These are phyloP conservation scores for Labeo calbasu DNA, from an alignment of 2,797 vertebrate genomes.

Conservation along the genomic window DNA sequence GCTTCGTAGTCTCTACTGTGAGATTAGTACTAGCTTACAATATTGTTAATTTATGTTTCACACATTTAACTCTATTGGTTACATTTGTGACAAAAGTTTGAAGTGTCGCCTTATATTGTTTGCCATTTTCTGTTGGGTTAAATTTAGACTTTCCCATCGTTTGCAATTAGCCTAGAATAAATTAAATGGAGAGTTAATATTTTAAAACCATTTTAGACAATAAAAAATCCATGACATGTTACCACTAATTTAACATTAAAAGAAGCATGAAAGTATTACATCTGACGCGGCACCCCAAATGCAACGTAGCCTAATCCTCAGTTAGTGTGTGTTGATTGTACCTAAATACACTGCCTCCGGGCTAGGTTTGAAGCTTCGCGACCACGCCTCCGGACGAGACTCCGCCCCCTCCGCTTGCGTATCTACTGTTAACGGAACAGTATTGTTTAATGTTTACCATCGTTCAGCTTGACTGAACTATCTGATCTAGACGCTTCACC, in stretches of 20 bases:
- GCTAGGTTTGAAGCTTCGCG: neutral
- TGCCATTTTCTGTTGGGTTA: neutral
- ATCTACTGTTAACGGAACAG: slow-evolving; percentile 48
- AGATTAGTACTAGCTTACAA: neutral
- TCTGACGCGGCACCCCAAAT: neutral
- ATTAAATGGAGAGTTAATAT: neutral
- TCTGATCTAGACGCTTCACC: slow-evolving; percentile 1
- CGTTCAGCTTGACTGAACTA: slow-evolving; percentile 14
- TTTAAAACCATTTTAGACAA: neutral
- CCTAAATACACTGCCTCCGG: slow-evolving; percentile 9
- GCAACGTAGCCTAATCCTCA: neutral
- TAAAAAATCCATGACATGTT: neutral
- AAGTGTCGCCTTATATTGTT: neutral
- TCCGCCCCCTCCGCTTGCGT: slow-evolving; percentile 24
- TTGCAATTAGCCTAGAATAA: neutral
- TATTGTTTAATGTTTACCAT: slow-evolving; percentile 21
- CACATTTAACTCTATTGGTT: neutral
- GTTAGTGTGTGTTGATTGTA: neutral
- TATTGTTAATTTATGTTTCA: neutral
- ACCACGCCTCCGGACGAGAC: neutral
- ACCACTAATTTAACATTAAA: neutral
- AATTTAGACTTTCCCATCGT: neutral
- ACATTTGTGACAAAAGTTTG: neutral
- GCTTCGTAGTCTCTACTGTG: neutral
- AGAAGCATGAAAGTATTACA: neutral